These are phyloP conservation scores for Hemistola chrysoprasaria DNA, from an alignment of 2,888 invertebrate species.

Conservation along the genomic window DNA sequence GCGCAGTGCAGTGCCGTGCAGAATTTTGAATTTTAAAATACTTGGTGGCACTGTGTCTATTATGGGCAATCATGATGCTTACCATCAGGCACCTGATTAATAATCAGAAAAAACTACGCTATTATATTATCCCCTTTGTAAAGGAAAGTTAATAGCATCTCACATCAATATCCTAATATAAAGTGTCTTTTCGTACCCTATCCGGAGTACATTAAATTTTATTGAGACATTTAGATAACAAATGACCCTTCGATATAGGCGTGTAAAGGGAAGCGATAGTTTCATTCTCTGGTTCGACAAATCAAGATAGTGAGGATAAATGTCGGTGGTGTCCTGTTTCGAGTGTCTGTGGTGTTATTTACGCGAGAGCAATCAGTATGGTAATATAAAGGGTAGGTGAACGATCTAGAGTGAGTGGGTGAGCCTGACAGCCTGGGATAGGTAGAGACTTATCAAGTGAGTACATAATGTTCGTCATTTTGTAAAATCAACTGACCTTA, in stretches of 20 bases:
- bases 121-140: background rate
- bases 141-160: constrained; percentile 15
- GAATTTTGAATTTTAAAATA: too few relatives aligned
- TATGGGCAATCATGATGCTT: too few relatives aligned
- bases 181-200: constrained; percentile 18
- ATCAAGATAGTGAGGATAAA: constrained; percentile 71
- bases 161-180: constrained; percentile 26
- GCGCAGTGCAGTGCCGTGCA: too few relatives aligned
- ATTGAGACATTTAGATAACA: constrained; percentile 57
- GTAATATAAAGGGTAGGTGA: constrained; percentile 78
- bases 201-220: constrained; percentile 45
- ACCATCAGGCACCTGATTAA: too few relatives aligned
- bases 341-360: constrained; percentile 63
- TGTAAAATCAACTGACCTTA: too few relatives aligned
- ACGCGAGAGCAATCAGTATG: constrained; percentile 73
- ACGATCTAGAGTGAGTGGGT: constrained; percentile 74
- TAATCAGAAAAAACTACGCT: too few relatives aligned
- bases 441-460: constrained; percentile 7
- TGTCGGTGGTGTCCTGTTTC: constrained; percentile 64
- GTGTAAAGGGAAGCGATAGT: constrained; percentile 50
- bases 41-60: too few relatives aligned
- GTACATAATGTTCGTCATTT: too few relatives aligned
- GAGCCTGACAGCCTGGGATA: constrained; percentile 32
- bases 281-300: constrained; percentile 51
- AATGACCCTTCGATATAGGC: constrained; percentile 51